Evolutionary conservation across 53 echinoderm and acorn worm genomes (phyloP).

Genomic region (Temnopleurus reevesii): DNA sequence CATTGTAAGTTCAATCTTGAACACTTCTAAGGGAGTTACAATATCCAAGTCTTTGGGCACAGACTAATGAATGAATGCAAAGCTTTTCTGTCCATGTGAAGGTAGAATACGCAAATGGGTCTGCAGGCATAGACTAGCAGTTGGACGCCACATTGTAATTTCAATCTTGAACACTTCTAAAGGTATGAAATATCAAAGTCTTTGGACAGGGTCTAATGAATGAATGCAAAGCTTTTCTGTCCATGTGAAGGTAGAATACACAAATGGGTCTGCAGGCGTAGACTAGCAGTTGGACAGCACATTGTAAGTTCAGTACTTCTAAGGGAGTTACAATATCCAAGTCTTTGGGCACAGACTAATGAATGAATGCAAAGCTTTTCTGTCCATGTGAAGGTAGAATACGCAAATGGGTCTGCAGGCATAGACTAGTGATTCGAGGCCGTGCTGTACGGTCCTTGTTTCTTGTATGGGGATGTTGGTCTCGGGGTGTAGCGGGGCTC

Average conservation of each 20-base stretch:
- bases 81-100: too few relatives aligned
- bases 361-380: too few relatives aligned
- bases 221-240: too few relatives aligned
- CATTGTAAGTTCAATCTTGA: constrained; percentile 15
- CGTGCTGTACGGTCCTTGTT: constrained; percentile 55
- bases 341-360: too few relatives aligned
- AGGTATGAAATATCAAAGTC: too few relatives aligned
- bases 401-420: constrained; percentile 12
- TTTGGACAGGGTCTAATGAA: too few relatives aligned
- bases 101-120: constrained; percentile 19
- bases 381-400: too few relatives aligned
- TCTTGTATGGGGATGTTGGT: constrained; percentile 84
- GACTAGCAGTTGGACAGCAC: constrained; percentile 34
- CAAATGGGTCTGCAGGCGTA: constrained; percentile 6
- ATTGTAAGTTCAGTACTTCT: constrained; percentile 63
- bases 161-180: too few relatives aligned
- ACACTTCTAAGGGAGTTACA: too few relatives aligned
- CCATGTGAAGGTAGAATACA: not conserved
- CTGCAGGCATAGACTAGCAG: constrained; percentile 27
- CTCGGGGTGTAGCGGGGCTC: constrained; percentile 81
- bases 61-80: too few relatives aligned
- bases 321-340: too few relatives aligned
- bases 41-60: too few relatives aligned
- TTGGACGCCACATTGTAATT: constrained; percentile 31
- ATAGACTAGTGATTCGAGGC: constrained; percentile 42